Conservation (phyloP, 1,140 invertebrate genomes). For the Drosophila nigrodunni region DNA sequence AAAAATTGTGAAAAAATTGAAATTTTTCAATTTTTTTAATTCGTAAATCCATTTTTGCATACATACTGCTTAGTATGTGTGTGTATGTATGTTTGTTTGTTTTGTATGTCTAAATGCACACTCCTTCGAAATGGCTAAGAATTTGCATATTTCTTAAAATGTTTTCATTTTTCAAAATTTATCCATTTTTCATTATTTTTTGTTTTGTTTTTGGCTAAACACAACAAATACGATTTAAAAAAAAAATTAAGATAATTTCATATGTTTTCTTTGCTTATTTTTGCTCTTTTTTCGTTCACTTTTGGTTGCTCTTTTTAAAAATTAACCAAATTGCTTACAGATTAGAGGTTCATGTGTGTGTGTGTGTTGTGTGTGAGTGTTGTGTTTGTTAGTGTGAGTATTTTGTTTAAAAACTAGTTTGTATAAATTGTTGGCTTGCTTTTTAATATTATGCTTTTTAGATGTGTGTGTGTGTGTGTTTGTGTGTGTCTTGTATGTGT, state of each 20-base stretch:
- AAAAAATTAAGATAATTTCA: constrained; percentile 32
- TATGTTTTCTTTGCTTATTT: constrained; percentile 4
- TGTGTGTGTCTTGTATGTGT: constrained; percentile 22
- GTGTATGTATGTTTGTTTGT: constrained; percentile 17
- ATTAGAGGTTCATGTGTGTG: constrained; percentile 26
- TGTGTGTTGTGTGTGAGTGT: constrained; percentile 26
- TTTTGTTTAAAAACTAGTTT: constrained; percentile 47
- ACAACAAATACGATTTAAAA: constrained; percentile 32
- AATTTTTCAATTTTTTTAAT: neutral
- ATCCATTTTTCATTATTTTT: too few relatives aligned
- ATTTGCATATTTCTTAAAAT: constrained; percentile 43
- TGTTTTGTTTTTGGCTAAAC: constrained; percentile 27
- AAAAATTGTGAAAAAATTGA: neutral
- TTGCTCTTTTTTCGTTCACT: constrained; percentile 12
- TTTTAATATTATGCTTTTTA: constrained; percentile 46
- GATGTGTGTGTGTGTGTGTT: constrained; percentile 9
- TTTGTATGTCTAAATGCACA: constrained; percentile 69
- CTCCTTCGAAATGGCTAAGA: constrained; percentile 79
- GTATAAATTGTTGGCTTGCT: constrained; percentile 62
- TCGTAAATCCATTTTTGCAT: constrained; percentile 26
- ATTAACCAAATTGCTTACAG: constrained; percentile 47
- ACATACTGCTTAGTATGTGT: constrained; percentile 20
- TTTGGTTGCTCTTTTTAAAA: constrained; percentile 23
- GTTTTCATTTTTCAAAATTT: constrained; percentile 11
- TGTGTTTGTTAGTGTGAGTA: constrained; percentile 38